These are phyloP conservation scores for Drosophila quinaria DNA, from an alignment of 2,888 invertebrate genomes.

Conservation along the genomic window DNA sequence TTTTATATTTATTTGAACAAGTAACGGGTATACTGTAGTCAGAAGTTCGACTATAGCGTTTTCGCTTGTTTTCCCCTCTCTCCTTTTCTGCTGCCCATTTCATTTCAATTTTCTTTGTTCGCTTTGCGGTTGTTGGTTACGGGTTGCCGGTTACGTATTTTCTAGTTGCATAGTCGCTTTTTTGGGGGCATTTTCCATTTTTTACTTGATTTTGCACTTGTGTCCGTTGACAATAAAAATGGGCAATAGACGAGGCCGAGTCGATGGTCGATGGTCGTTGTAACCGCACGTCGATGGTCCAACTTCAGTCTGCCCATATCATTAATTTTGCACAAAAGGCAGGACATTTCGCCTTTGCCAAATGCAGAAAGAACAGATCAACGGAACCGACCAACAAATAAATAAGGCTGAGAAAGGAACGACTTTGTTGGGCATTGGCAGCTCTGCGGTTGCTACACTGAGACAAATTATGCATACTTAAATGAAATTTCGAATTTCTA, in stretches of 20 bases:
- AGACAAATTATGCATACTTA: not conserved
- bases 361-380: constrained; percentile 60
- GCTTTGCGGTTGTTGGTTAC: constrained; percentile 52
- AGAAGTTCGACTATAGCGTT: too few relatives aligned
- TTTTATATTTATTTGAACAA: too few relatives aligned
- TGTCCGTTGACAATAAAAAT: constrained; percentile 74
- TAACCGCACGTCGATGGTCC: constrained; percentile 48
- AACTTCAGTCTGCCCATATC: constrained; percentile 52
- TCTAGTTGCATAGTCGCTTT: constrained; percentile 44
- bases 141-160: constrained; percentile 7
- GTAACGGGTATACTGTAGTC: too few relatives aligned
- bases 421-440: constrained; percentile 73
- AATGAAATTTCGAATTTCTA: too few relatives aligned
- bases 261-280: constrained; percentile 34
- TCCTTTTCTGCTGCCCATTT: constrained; percentile 21
- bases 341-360: constrained; percentile 65
- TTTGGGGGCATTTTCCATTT: constrained; percentile 63
- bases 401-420: constrained; percentile 61
- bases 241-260: constrained; percentile 66
- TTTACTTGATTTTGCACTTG: constrained; percentile 69
- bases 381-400: constrained; percentile 65
- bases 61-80: not conserved
- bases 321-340: constrained; percentile 76
- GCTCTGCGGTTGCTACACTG: constrained; percentile 42
- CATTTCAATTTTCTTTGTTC: constrained; percentile 77